A percentile compares a stretch with the other conserved stretches of the same genome.
These are phyloP conservation scores for Plumapathes pennacea DNA, from an alignment of 92 coral and sea anemone genomes.

Conservation along the genomic window DNA sequence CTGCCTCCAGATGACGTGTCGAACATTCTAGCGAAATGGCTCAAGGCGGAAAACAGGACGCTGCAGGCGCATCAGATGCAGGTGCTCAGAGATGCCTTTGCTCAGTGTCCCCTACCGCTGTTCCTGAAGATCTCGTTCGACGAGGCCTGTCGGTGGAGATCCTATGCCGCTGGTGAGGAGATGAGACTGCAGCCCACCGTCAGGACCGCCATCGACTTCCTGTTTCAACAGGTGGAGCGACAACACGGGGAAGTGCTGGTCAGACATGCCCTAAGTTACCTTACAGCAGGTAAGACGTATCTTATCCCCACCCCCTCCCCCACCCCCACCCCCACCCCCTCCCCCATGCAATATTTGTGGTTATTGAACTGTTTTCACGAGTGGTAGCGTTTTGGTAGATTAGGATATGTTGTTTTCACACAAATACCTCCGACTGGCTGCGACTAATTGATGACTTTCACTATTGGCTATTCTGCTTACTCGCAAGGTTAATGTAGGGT, in stretches of 20 bases:
- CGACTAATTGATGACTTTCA: too few relatives aligned
- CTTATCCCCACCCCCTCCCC: too few relatives aligned
- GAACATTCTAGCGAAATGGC: constrained; percentile 71
- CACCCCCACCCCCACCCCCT: too few relatives aligned
- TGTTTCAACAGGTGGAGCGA: constrained; percentile 61
- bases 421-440: too few relatives aligned
- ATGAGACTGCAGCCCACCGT: constrained; percentile 53
- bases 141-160: constrained; percentile 73
- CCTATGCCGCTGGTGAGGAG: constrained; percentile 52
- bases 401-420: too few relatives aligned
- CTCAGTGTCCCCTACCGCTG: constrained; percentile 74
- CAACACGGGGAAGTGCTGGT: constrained; percentile 72
- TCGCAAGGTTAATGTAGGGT: too few relatives aligned
- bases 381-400: too few relatives aligned
- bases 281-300: constrained; percentile 73
- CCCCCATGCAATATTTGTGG: too few relatives aligned
- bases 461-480: too few relatives aligned
- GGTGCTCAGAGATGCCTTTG: constrained; percentile 51
- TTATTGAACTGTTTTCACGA: too few relatives aligned
- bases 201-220: constrained; percentile 63
- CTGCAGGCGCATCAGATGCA: constrained; percentile 58
- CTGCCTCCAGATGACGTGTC: constrained; percentile 61
- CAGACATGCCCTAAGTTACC: constrained; percentile 73
- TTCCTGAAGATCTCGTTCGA: constrained; percentile 83
- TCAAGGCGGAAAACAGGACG: constrained; percentile 47